Base-by-base conservation (phyloP, 2,888 invertebrate species). In the Torymus aiolomorphi region DNA sequence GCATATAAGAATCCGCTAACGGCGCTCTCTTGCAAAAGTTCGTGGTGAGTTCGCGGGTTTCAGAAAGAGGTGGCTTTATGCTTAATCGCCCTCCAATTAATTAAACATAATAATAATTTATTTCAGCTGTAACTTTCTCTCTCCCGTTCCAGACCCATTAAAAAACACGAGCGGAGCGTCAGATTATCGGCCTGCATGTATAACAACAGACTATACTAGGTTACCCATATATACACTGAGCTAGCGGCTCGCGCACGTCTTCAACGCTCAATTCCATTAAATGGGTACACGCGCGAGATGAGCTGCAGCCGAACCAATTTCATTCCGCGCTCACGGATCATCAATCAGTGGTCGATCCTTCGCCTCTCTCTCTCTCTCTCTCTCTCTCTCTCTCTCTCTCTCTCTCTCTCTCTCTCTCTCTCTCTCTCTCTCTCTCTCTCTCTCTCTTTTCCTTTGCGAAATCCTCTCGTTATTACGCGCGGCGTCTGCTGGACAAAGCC, bases 61-160 rank as follows among this genome's bases (percentile, higher is more conserved):
- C 16, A 42, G 20, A 20, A 20, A 14, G 31, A 31, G 3, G 2
- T 3, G n/a, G 54, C 20, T 5, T 14, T 14, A 51, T 8, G n/a
- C 20, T 31, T 24, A 57, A 16, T 67, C 52, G 52, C 3, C 8
- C 52, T 67, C 52, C 54, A 67, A 56, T 62, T 66, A 42, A 73
- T 73, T 61, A 67, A 78, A 67, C 42, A 62, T 12, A 78, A 73
- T 24, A 62, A 62, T 54, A 72, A 78, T 67, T 42, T 61, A 14
- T 52, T 59, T 51, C 51, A 24, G 5, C 12, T 31, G 31, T 16
- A 31, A 20, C 16, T 20, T 10, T 12, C 13, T 18, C 24, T 62
- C 52, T 61, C 62, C 31, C 4, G 4, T 31, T 24, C 24, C 2
- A 24, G 24, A 31, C 31, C 4, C 31, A 31, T 31, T 31, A 31